Conservation (phyloP, 2,888 invertebrate genomes). For the Leptopterna dolabrata region DNA sequence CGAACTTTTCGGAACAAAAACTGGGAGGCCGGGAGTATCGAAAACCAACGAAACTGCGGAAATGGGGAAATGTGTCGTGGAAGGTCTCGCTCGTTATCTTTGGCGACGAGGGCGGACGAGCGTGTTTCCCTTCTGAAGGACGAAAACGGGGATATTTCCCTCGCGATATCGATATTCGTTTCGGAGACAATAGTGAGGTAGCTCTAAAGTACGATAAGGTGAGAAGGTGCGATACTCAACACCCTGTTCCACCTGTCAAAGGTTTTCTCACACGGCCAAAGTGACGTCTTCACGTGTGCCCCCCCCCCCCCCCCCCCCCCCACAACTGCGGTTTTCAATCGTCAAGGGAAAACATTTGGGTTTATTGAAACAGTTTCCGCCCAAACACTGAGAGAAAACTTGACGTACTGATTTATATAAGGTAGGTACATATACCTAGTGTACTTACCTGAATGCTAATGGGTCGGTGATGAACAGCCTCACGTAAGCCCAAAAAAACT, state of each 20-base stretch:
- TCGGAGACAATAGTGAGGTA: background rate
- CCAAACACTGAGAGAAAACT: too few relatives aligned
- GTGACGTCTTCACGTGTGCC: background rate
- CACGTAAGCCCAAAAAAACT: too few relatives aligned
- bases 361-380: too few relatives aligned
- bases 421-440: too few relatives aligned
- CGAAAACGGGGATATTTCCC: background rate
- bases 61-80: conserved; percentile 11
- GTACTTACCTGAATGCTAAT: too few relatives aligned
- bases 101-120: background rate
- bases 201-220: background rate
- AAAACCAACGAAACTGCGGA: background rate
- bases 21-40: background rate
- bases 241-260: background rate
- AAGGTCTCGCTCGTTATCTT: background rate
- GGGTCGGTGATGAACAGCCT: too few relatives aligned
- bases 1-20: background rate
- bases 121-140: background rate
- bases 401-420: too few relatives aligned
- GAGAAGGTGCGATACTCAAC: background rate
- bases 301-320: too few relatives aligned
- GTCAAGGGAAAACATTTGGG: too few relatives aligned
- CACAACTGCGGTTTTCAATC: too few relatives aligned
- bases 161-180: background rate
- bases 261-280: background rate